phyloP scores from a whole-genome alignment of 1,140 invertebrate species.

The Drosophila sproati region DNA sequence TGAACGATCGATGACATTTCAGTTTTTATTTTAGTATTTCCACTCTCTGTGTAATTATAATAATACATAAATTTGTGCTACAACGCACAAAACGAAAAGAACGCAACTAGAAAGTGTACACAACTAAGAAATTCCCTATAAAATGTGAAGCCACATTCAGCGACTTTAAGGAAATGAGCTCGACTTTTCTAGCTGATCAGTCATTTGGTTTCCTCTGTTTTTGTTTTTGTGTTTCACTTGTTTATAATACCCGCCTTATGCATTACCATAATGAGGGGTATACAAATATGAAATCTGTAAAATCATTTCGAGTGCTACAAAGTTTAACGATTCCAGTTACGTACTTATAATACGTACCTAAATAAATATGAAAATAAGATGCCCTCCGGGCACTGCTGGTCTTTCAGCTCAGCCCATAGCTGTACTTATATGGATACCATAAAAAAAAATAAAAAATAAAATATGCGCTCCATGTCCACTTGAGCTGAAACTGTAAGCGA shows the following conservation, averaged over 20 bases:
- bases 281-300: constrained; percentile 48
- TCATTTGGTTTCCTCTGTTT: too few relatives aligned
- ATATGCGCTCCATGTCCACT: constrained; percentile 40
- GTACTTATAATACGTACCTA: constrained; percentile 38
- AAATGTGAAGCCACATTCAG: not conserved
- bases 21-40: constrained; percentile 60
- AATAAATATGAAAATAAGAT: constrained; percentile 31
- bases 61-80: constrained; percentile 77
- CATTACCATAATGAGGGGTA: constrained; percentile 3
- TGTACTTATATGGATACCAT: constrained; percentile 49
- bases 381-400: constrained; percentile 24
- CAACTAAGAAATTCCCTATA: constrained; percentile 10
- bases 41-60: constrained; percentile 64
- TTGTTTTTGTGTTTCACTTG: too few relatives aligned
- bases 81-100: constrained; percentile 11
- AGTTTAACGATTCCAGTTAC: constrained; percentile 66
- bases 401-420: constrained; percentile 33
- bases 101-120: not conserved
- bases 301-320: constrained; percentile 65
- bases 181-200: too few relatives aligned
- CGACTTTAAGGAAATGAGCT: too few relatives aligned
- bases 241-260: not conserved
- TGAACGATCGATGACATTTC: constrained; percentile 81
- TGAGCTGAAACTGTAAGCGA: constrained; percentile 18
- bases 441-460: constrained; percentile 20